Evolutionary conservation across 2,888 invertebrate genomes (phyloP), one percentile per base, ranked within the genome.

Genomic region (Ennomos quercinarius): DNA sequence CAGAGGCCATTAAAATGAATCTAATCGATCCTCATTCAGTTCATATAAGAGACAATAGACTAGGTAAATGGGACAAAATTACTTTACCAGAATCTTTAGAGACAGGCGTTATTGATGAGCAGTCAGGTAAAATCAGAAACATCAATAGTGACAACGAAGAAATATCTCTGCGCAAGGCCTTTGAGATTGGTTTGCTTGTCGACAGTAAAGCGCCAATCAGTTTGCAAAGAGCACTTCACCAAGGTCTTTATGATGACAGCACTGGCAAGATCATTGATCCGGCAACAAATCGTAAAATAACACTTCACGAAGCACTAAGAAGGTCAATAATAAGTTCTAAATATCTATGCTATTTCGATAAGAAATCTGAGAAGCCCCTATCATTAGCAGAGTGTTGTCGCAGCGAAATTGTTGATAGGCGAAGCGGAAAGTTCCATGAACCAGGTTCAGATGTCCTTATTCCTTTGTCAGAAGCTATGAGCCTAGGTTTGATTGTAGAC

Each of bases 21-120:
- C 87, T 98, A 35, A 95, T 99, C 40, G 97, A 98, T 83, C 95
- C 96, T 0, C 95, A 97, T 71, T 97, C 97, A 0, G 96, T 97
- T 0, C 95, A 96, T 67, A 95, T 98, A 43, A 95, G 96, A 78
- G 97, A 97, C 77, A 95, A 95, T 27, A 94, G 95, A 66, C 93
- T 95, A 42, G 97, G 96, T 0, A 94, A 95, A 72, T 96, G 96
- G 93, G 95, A 96, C 72, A 96, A 96, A 70, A 93, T 97, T 8
- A 94, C 96, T 38, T 86, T 98, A n/a, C 90, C 94, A 9, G 96
- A 97, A 77, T 98, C 97, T 0, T 95, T 97, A 60, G 94, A 95
- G 78, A 93, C 93, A 39, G 96, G 96, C 13, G 94, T 96, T 10
- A 95, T 98, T 52, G 95, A 97, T 74, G 95, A 95, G 0, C 92